phyloP scores from a whole-genome alignment of 2,113 vertebrate species.

The Syngnathoides biaculeatus region DNA sequence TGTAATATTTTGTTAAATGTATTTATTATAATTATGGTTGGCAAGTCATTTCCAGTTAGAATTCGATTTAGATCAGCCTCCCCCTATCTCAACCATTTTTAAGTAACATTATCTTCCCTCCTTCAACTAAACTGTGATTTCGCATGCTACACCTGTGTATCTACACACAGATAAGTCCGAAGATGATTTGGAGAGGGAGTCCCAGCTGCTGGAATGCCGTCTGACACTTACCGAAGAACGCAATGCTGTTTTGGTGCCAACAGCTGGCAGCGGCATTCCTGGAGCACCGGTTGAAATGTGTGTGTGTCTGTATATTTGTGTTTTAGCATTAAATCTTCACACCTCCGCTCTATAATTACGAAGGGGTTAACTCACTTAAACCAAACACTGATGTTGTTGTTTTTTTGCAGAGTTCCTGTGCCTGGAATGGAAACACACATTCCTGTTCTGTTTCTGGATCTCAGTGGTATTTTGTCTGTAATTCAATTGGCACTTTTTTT shows the following conservation, averaged over 20 bases:
- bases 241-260: conserved; percentile 94
- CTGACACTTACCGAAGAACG: conserved; percentile 93
- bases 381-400: neutral
- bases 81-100: too few species aligned
- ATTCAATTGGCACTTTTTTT: too few species aligned
- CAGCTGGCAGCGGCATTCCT: conserved; percentile 93
- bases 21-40: neutral
- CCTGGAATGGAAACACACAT: conserved; percentile 97
- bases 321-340: neutral
- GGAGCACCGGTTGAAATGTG: conserved; percentile 95
- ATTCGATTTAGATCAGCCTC: neutral
- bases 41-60: neutral
- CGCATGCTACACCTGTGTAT: too few species aligned
- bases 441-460: conserved; percentile 93
- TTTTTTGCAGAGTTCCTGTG: conserved; percentile 81
- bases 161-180: conserved; percentile 86
- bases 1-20: too few species aligned
- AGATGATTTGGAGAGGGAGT: conserved; percentile 88
- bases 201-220: conserved; percentile 91
- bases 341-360: neutral
- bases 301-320: conserved; percentile 1
- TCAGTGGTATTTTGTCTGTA: conserved; percentile 79
- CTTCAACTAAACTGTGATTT: neutral
- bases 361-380: too few species aligned
- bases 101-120: neutral